These are phyloP conservation scores for Atherix ibis DNA, from an alignment of 2,888 invertebrate species.

Conservation along the genomic window DNA sequence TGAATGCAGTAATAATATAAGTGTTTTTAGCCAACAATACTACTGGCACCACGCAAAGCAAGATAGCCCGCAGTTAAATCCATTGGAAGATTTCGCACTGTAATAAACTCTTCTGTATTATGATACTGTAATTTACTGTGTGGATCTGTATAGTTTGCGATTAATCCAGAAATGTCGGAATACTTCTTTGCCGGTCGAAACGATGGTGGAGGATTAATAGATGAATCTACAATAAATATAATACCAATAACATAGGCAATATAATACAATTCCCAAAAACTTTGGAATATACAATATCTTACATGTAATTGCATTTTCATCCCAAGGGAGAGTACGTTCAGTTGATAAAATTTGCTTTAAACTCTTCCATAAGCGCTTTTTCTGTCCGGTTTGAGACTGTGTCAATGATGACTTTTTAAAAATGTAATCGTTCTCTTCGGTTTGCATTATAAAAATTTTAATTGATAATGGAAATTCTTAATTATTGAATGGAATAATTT, in stretches of 20 bases:
- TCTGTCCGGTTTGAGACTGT: constrained; percentile 26
- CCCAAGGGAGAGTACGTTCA: constrained; percentile 65
- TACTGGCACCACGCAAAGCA: constrained; percentile 66
- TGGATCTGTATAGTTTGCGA: constrained; percentile 79
- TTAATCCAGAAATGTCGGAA: constrained; percentile 80
- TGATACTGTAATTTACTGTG: constrained; percentile 76
- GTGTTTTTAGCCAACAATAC: constrained; percentile 42
- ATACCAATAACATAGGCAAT: constrained; percentile 3
- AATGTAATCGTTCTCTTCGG: constrained; percentile 1
- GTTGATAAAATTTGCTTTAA: constrained; percentile 74
- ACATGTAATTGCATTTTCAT: constrained; percentile 61
- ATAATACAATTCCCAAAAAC: not conserved
- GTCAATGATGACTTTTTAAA: constrained; percentile 21
- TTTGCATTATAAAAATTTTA: constrained; percentile 5
- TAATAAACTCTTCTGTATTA: constrained; percentile 74
- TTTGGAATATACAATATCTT: constrained; percentile 21
- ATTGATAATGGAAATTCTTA: not conserved
- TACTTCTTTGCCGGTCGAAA: constrained; percentile 86
- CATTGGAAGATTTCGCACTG: constrained; percentile 72
- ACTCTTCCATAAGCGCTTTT: constrained; percentile 76
- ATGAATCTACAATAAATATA: constrained; percentile 47
- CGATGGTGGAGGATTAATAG: constrained; percentile 81
- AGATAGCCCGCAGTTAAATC: constrained; percentile 85
- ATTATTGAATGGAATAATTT: no score
- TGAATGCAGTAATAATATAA: no score